phyloP scores from a whole-genome alignment of 2,797 vertebrate species.

The Tachyglossus aculeatus region DNA sequence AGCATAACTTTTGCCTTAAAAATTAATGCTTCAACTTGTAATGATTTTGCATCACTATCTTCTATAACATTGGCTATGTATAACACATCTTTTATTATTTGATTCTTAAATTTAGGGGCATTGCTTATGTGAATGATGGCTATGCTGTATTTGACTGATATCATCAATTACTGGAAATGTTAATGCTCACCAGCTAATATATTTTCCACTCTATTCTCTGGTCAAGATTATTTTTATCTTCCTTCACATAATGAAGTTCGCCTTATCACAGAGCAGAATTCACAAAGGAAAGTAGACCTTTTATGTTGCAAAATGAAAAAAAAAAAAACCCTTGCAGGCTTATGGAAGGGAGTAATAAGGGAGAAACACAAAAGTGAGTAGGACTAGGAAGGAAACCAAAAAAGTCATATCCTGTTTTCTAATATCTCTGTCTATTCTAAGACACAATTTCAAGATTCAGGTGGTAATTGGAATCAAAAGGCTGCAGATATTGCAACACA shows the following conservation, averaged over 20 bases:
- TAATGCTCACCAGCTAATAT: conserved; percentile 16
- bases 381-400: too few species aligned
- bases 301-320: background rate
- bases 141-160: conserved; percentile 5
- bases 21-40: background rate
- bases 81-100: conserved; percentile 33
- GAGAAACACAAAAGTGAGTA: background rate
- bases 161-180: conserved; percentile 22
- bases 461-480: too few species aligned
- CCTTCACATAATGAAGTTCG: background rate
- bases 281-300: background rate
- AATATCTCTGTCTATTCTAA: too few species aligned
- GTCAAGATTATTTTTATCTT: conserved; percentile 1
- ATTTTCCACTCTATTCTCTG: background rate
- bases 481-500: too few species aligned
- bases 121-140: background rate
- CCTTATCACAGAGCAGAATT: background rate
- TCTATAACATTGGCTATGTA: conserved; percentile 6
- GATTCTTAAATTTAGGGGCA: conserved; percentile 11
- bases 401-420: too few species aligned
- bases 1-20: background rate
- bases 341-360: background rate
- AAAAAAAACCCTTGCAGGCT: background rate
- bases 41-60: conserved; percentile 6
- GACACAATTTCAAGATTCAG: too few species aligned